Base-by-base conservation (phyloP, 1,140 invertebrate species). In the Aplysia californica region DNA sequence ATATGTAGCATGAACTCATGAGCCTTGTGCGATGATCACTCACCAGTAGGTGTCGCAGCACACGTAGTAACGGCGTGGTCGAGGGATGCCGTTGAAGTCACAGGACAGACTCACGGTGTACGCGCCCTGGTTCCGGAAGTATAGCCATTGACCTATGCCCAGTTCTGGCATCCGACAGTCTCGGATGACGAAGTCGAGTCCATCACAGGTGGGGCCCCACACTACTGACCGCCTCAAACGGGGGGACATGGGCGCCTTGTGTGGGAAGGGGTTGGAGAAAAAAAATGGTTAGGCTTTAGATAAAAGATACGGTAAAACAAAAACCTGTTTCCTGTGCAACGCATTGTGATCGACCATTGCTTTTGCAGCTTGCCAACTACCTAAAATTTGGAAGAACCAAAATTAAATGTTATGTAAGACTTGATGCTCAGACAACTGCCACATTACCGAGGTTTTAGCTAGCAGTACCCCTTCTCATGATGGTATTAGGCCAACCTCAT, bases 201-300 rank as follows among this genome's bases (percentile, higher is more conserved):
- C 94, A 90, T 98, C 97, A 86, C 97, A 98, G 33, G 96, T 96
- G 36, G 97, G 97, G 66, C 97, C 97, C 96, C 96, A 98, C 76
- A 98, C 92, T 29, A 83, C 86, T 58, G 82, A 82, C 33, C 94
- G 93, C 73, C 66, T 18, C 3, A 29, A 20, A 41, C n/a, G 26
- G 21, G 23, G n/a, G 26, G 69, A 33, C 18, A 18, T 23, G 69
- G n/a, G 26, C 61, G 26, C 35, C 26, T 23, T 3, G 21, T 21
- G 2, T 26, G 35, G 35, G 0, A 3, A 65, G 6, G 26, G 26
- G 10, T n/a, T 21, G 26, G 26, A 35, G 23, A 21, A 31, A 23
- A 2, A 18, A 31, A 26, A 61, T 10, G 26, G 33, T 5, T 65
- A 65, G 5, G n/a, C n/a, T 21, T 65, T 33, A 31, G 64, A 65